phyloP scores from a whole-genome alignment of 2,888 invertebrate genomes.

The Rambutsinella grinnellia region DNA sequence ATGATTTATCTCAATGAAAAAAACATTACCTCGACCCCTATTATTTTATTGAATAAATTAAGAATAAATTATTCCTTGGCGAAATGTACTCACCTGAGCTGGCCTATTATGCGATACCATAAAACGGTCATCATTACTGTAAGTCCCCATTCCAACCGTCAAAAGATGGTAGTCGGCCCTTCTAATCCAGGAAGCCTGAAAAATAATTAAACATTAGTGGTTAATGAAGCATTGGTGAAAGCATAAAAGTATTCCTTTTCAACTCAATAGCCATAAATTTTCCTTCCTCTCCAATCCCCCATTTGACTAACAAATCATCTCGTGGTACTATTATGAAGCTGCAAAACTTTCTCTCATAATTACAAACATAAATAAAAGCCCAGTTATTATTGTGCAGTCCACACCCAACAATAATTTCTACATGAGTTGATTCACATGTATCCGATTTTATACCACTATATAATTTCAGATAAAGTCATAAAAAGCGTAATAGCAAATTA shows the following conservation, averaged over 20 bases:
- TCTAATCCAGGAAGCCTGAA: conserved; percentile 69
- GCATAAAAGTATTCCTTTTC: too few relatives aligned
- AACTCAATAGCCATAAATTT: too few relatives aligned
- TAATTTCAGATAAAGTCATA: conserved; percentile 39
- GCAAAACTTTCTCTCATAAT: too few relatives aligned
- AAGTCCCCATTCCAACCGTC: conserved; percentile 88
- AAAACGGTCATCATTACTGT: conserved; percentile 90
- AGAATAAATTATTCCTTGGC: conserved; percentile 20
- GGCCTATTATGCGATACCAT: conserved; percentile 88
- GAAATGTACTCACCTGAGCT: conserved; percentile 77
- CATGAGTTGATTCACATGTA: neutral
- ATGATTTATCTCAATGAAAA: too few relatives aligned
- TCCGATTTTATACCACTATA: neutral
- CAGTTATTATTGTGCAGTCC: neutral
- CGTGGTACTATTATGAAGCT: too few relatives aligned
- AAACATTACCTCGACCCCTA: too few relatives aligned
- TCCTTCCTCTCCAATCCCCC: too few relatives aligned
- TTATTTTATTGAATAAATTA: conserved; percentile 47
- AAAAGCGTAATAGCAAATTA: conserved; percentile 47
- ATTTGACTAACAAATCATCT: too few relatives aligned
- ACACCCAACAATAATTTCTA: neutral
- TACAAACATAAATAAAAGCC: neutral
- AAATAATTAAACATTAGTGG: neutral
- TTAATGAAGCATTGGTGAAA: neutral
- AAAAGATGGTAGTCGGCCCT: conserved; percentile 87